Conservation (phyloP, 2,113 vertebrate species). For the Myanophis thanlyinensis region DNA sequence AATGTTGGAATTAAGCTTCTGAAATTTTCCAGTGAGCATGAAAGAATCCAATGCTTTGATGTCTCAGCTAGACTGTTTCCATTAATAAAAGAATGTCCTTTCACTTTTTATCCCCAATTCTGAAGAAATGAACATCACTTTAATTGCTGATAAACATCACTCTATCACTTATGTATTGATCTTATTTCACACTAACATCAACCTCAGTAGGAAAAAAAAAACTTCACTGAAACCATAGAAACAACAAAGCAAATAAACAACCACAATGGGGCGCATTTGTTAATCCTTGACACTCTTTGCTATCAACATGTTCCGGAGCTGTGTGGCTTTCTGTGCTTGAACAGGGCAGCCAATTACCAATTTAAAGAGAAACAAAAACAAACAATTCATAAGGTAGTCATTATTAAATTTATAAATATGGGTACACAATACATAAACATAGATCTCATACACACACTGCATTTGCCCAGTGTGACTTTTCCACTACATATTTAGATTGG, state of each 20-base stretch:
- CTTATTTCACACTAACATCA: constrained; percentile 15
- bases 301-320: constrained; percentile 55
- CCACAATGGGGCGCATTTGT: constrained; percentile 32
- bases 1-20: constrained; percentile 21
- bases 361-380: constrained; percentile 42
- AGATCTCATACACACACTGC: not conserved
- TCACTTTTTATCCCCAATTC: constrained; percentile 21
- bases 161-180: not conserved
- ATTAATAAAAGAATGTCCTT: not conserved
- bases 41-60: constrained; percentile 19
- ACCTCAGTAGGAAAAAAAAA: not conserved
- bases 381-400: constrained; percentile 23
- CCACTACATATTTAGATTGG: not conserved
- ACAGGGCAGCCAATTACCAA: not conserved
- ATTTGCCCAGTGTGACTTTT: not conserved
- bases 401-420: constrained; percentile 1
- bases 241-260: constrained; percentile 63
- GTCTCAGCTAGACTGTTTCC: not conserved
- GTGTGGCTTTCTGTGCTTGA: constrained; percentile 1
- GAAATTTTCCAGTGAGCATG: constrained; percentile 20
- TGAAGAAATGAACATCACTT: constrained; percentile 21
- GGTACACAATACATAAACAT: not conserved
- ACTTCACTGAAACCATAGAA: constrained; percentile 31
- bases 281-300: constrained; percentile 51
- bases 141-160: constrained; percentile 24